These are phyloP conservation scores for Piezodorus guildinii DNA, from an alignment of 1,140 invertebrate genomes.

Conservation along the genomic window DNA sequence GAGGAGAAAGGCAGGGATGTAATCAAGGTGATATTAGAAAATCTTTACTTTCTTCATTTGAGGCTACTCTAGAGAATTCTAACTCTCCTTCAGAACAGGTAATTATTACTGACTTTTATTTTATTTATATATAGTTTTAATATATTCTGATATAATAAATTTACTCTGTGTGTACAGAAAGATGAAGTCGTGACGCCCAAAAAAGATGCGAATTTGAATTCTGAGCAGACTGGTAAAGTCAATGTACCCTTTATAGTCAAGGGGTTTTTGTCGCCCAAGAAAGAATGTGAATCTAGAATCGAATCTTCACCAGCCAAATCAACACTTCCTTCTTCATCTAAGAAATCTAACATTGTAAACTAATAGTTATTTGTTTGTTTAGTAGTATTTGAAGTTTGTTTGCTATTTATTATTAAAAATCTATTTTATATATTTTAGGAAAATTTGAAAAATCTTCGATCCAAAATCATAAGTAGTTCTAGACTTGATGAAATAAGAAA, in stretches of 20 bases:
- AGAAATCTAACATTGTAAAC: no score
- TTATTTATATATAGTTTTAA: background rate
- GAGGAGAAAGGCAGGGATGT: background rate
- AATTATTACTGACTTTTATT: background rate
- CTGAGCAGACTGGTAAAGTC: background rate
- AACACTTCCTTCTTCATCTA: no score
- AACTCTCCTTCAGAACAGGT: background rate
- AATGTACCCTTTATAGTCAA: background rate
- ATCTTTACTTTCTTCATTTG: background rate
- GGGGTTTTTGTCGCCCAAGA: background rate
- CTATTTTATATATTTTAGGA: background rate
- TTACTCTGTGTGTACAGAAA: background rate
- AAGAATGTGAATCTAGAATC: background rate
- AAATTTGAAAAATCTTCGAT: conserved; percentile 49
- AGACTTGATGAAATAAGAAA: conserved; percentile 53
- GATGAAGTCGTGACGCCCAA: no score
- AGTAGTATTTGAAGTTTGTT: no score
- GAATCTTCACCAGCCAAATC: background rate
- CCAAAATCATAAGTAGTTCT: conserved; percentile 47
- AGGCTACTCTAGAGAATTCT: background rate
- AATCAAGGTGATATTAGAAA: conserved; percentile 1
- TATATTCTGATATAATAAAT: background rate
- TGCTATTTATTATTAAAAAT: no score
- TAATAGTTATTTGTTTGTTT: no score
- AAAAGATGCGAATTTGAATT: no score